Conservation (phyloP, 2,888 invertebrate species). For the Drosophila ezoana region DNA sequence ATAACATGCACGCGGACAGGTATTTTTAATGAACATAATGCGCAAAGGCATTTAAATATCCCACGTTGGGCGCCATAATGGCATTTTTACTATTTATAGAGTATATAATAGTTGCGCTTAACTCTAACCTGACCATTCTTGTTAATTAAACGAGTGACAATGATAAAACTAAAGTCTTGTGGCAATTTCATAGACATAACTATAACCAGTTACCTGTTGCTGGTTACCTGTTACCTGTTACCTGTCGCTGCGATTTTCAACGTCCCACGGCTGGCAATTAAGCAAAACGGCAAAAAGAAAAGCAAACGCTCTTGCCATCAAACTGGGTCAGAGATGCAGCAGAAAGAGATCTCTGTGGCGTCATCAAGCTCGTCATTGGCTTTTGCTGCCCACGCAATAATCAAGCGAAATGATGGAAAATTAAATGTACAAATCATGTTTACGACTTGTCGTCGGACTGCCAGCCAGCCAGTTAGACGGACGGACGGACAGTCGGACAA, state of each 20-base stretch:
- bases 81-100: neutral
- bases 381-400: constrained; percentile 66
- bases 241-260: constrained; percentile 19
- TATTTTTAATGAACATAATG: too few relatives aligned
- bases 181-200: constrained; percentile 35
- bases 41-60: neutral
- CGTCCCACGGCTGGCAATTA: constrained; percentile 71
- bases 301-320: constrained; percentile 30
- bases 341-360: constrained; percentile 32
- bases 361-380: constrained; percentile 42
- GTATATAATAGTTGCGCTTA: constrained; percentile 1
- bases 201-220: constrained; percentile 41
- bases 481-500: constrained; percentile 7
- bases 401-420: constrained; percentile 69
- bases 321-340: constrained; percentile 51
- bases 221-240: constrained; percentile 1
- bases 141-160: constrained; percentile 62
- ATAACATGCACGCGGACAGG: neutral
- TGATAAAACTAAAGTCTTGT: constrained; percentile 49
- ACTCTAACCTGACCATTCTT: constrained; percentile 15
- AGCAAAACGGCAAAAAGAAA: constrained; percentile 47
- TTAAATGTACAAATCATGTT: constrained; percentile 80
- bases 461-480: constrained; percentile 12
- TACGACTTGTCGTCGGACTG: constrained; percentile 69
- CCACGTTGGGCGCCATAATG: constrained; percentile 5